Percentiles rank a stretch among this genome's conserved stretches.
phyloP scores from a whole-genome alignment of 2,888 invertebrate species.

The Eupithecia abbreviata region DNA sequence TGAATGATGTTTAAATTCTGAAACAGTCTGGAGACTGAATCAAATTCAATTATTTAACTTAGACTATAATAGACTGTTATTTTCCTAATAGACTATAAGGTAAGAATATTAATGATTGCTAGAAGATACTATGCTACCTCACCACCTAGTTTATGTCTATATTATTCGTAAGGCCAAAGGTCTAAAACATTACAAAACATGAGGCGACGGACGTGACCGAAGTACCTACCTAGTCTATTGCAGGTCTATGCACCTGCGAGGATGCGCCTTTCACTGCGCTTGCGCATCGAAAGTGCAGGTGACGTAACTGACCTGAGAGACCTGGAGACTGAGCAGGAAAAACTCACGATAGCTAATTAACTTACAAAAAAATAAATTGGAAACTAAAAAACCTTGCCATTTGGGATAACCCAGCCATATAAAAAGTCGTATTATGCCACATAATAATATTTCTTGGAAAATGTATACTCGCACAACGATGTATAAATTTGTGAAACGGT shows the following conservation, averaged over 20 bases:
- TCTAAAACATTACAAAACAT: conserved; percentile 16
- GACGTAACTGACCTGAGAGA: conserved; percentile 72
- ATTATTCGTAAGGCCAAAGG: conserved; percentile 20
- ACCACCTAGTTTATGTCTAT: not conserved
- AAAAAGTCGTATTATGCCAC: not conserved
- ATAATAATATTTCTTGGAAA: not conserved
- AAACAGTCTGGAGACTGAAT: too few relatives aligned
- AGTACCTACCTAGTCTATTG: conserved; percentile 22
- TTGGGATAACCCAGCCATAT: not conserved
- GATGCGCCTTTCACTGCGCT: conserved; percentile 80
- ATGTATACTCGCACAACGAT: not conserved
- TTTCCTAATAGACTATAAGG: too few relatives aligned
- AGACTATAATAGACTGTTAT: too few relatives aligned
- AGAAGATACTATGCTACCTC: too few relatives aligned
- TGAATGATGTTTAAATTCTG: too few relatives aligned
- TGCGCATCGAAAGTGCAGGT: conserved; percentile 78
- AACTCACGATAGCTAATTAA: not conserved
- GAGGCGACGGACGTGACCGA: conserved; percentile 21
- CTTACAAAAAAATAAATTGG: not conserved
- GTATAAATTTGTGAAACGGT: not conserved
- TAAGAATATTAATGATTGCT: too few relatives aligned
- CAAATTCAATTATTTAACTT: too few relatives aligned
- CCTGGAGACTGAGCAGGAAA: conserved; percentile 19
- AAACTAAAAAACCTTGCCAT: not conserved
- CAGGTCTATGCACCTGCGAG: conserved; percentile 59